Evolutionary conservation across 2,797 vertebrate species (phyloP).

Genomic region (Melanotaenia nigrans): DNA sequence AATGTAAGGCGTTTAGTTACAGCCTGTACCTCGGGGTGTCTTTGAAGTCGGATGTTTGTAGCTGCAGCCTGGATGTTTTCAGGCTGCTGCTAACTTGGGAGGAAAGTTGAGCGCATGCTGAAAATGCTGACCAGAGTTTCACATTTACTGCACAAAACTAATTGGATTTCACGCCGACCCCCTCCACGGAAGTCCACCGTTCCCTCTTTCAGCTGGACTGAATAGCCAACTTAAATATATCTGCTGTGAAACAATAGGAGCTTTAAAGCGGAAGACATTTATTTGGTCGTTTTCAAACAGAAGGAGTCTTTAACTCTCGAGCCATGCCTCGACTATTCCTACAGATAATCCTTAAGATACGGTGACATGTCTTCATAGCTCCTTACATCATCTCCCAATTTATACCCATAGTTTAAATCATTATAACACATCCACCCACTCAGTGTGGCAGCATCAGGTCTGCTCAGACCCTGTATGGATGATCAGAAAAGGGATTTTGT

Average conservation of each 20-base stretch:
- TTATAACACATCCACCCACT: constrained; percentile 5
- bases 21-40: constrained; percentile 1
- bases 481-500: constrained; percentile 21
- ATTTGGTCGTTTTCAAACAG: constrained; percentile 45
- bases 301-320: background rate
- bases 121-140: constrained; percentile 58
- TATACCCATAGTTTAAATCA: background rate
- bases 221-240: constrained; percentile 58
- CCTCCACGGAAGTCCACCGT: constrained; percentile 55
- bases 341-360: background rate
- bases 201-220: constrained; percentile 25
- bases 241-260: constrained; percentile 49
- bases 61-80: constrained; percentile 48
- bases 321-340: background rate
- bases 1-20: constrained; percentile 13
- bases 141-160: constrained; percentile 63
- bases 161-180: constrained; percentile 68
- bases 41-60: constrained; percentile 35
- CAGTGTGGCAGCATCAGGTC: background rate
- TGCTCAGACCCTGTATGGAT: constrained; percentile 1
- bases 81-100: constrained; percentile 65
- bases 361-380: background rate
- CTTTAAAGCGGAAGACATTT: constrained; percentile 50
- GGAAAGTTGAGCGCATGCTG: constrained; percentile 70
- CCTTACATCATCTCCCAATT: background rate